These are phyloP conservation scores for Ahaetulla prasina DNA, from an alignment of 2,113 vertebrate species.

Conservation along the genomic window DNA sequence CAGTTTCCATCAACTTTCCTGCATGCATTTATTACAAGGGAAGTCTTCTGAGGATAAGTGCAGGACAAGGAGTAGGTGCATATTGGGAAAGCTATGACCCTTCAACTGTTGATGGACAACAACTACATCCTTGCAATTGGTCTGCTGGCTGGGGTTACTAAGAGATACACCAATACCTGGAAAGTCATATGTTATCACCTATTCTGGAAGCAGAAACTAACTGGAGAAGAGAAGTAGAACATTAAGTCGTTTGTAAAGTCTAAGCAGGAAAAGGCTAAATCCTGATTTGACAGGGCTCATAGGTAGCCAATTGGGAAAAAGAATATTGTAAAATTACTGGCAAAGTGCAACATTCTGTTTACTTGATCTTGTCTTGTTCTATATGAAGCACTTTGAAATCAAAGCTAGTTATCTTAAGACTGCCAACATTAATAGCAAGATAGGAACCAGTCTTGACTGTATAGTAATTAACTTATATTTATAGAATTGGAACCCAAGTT, in stretches of 20 bases:
- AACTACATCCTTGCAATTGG: neutral
- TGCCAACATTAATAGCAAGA: neutral
- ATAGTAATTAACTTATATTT: neutral
- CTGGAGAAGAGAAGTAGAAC: neutral
- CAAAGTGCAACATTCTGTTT: neutral
- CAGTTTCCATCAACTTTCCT: neutral
- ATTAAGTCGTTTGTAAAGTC: neutral
- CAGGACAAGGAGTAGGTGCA: neutral
- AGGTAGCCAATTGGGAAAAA: neutral
- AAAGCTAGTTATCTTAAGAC: neutral
- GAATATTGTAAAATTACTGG: neutral
- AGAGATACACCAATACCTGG: neutral
- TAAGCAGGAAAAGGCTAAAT: neutral
- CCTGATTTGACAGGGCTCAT: neutral
- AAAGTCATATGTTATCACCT: neutral
- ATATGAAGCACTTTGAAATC: neutral
- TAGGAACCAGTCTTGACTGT: neutral
- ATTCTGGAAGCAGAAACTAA: neutral
- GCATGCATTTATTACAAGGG: neutral
- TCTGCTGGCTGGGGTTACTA: neutral
- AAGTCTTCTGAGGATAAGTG: neutral
- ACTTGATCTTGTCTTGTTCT: neutral
- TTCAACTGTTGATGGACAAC: neutral
- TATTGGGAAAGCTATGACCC: neutral
- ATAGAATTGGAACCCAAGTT: neutral